Evolutionary conservation across 2,797 vertebrate genomes (phyloP).

Genomic region (Urophycis tenuis): DNA sequence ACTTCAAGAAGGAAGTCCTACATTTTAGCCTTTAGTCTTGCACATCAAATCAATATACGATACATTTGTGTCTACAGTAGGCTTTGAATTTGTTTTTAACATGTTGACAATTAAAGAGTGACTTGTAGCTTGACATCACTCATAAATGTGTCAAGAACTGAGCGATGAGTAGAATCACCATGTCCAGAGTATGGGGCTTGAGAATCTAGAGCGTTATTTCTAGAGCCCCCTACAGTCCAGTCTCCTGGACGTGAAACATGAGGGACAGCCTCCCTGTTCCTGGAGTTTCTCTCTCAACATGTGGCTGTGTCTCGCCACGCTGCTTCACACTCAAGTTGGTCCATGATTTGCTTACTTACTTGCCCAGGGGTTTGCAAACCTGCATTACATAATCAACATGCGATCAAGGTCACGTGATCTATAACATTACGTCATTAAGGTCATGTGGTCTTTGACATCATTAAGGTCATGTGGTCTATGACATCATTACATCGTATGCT

Average conservation of each 20-base stretch:
- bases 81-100: not conserved
- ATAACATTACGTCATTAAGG: not conserved
- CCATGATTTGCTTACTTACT: not conserved
- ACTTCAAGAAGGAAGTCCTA: constrained; percentile 62
- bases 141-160: too few relatives aligned
- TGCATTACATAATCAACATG: not conserved
- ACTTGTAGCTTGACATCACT: too few relatives aligned
- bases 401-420: not conserved
- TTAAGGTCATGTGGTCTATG: constrained; percentile 1
- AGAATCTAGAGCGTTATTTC: too few relatives aligned
- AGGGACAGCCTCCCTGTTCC: too few relatives aligned
- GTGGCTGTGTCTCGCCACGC: too few relatives aligned
- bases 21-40: not conserved
- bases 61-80: not conserved
- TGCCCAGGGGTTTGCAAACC: not conserved
- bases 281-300: too few relatives aligned
- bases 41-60: not conserved
- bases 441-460: not conserved
- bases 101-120: too few relatives aligned
- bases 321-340: too few relatives aligned
- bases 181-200: too few relatives aligned
- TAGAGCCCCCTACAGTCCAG: too few relatives aligned
- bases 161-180: too few relatives aligned
- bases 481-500: constrained; percentile 81
- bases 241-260: too few relatives aligned